Conservation (phyloP, 2,113 vertebrate species). For the Mustela nigripes region DNA sequence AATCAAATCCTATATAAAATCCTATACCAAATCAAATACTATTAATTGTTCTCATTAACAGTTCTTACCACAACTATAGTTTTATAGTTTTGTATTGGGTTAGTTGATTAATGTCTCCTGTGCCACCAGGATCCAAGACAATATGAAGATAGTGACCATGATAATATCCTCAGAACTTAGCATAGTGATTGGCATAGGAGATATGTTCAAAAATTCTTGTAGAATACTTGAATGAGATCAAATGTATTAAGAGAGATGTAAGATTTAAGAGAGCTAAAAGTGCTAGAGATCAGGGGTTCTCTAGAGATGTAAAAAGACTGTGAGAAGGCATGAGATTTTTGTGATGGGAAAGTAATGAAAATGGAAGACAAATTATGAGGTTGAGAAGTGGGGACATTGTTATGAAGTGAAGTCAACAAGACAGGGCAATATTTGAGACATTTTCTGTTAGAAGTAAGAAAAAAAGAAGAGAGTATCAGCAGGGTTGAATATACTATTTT, state of each 20-base stretch:
- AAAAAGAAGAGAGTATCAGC: background rate
- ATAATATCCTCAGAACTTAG: background rate
- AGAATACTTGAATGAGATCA: background rate
- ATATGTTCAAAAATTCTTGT: background rate
- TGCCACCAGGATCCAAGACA: background rate
- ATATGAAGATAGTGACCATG: background rate
- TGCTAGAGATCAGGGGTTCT: background rate
- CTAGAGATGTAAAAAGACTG: background rate
- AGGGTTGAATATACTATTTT: background rate
- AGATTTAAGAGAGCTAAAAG: background rate
- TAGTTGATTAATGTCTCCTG: background rate
- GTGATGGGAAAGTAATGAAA: background rate
- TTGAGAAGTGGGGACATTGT: background rate
- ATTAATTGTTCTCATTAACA: background rate
- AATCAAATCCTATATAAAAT: background rate
- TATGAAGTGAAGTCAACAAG: background rate
- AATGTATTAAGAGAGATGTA: background rate
- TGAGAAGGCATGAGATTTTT: background rate
- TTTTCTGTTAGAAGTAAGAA: background rate
- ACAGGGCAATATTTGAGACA: background rate
- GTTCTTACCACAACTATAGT: background rate
- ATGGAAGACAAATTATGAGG: background rate
- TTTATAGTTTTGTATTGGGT: background rate
- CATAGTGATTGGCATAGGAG: background rate
- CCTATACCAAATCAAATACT: background rate